Evolutionary conservation across 2,797 vertebrate species (phyloP).

Genomic region (Remorina albescens): DNA sequence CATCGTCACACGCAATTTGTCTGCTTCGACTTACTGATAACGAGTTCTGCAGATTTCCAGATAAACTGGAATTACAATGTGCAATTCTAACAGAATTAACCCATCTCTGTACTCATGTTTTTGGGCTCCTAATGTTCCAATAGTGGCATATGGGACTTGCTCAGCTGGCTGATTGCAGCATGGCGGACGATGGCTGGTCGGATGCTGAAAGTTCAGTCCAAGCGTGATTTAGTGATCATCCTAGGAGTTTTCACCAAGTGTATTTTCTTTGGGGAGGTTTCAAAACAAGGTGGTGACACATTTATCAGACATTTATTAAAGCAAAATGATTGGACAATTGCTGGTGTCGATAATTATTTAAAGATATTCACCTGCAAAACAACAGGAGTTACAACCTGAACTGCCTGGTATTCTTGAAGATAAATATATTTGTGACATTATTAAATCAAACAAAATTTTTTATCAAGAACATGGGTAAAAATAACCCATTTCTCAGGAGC

Average conservation of each 20-base stretch:
- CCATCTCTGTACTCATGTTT: background rate
- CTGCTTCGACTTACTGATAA: background rate
- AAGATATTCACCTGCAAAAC: background rate
- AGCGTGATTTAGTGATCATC: constrained; percentile 28
- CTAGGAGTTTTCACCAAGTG: constrained; percentile 14
- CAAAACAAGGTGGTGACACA: constrained; percentile 34
- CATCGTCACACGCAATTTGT: background rate
- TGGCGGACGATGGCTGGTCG: constrained; percentile 23
- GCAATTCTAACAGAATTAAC: background rate
- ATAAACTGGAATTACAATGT: background rate
- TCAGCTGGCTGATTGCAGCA: constrained; percentile 17
- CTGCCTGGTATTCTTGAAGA: background rate
- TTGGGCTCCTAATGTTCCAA: constrained; percentile 7
- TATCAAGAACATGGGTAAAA: background rate
- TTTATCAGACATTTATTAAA: constrained; percentile 23
- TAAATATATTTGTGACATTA: background rate
- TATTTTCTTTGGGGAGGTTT: constrained; percentile 40
- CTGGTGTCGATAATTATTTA: no score
- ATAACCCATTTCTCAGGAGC: background rate
- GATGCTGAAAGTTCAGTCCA: constrained; percentile 19
- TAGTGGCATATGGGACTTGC: constrained; percentile 11
- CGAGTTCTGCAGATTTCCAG: background rate
- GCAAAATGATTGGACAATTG: background rate
- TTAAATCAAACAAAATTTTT: background rate
- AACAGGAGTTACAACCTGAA: background rate